Conservation (phyloP, 2,113 vertebrate genomes). For the Labeo rohita region DNA sequence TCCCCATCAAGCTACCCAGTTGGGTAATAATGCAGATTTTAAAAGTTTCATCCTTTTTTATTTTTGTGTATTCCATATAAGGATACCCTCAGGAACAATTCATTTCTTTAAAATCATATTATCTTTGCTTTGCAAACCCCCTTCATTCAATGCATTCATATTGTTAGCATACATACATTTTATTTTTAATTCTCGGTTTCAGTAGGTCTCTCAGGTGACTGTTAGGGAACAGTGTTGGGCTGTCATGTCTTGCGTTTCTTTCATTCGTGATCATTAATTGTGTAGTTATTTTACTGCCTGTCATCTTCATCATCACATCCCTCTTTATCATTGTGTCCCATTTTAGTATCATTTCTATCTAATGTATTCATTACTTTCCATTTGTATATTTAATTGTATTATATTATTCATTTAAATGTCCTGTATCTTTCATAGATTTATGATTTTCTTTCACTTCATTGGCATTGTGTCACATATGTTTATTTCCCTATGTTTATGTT, state of each 20-base stretch:
- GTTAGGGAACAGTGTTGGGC: background rate
- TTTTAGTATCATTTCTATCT: background rate
- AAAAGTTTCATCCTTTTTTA: background rate
- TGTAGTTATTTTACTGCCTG: background rate
- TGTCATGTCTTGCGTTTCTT: conserved; percentile 40
- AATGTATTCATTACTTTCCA: conserved; percentile 34
- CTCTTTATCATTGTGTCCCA: conserved; percentile 21
- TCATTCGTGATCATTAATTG: background rate
- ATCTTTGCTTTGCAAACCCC: conserved; percentile 4
- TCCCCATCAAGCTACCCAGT: background rate
- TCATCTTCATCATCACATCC: background rate
- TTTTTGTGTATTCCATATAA: background rate
- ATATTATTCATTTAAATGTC: conserved; percentile 8
- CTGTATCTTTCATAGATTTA: conserved; percentile 41
- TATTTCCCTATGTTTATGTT: background rate
- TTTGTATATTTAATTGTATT: conserved; percentile 49
- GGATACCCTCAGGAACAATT: background rate
- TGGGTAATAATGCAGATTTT: background rate
- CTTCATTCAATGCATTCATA: background rate
- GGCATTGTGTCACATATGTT: conserved; percentile 12
- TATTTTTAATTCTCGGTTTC: background rate
- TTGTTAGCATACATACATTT: background rate
- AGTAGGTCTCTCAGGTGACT: background rate
- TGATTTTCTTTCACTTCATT: conserved; percentile 34
- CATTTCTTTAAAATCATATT: background rate